A percentile compares a stretch with the other conserved stretches of the same genome.
Evolutionary conservation across 2,797 vertebrate species (phyloP).

Genomic region (Gadopsis bispinosus): DNA sequence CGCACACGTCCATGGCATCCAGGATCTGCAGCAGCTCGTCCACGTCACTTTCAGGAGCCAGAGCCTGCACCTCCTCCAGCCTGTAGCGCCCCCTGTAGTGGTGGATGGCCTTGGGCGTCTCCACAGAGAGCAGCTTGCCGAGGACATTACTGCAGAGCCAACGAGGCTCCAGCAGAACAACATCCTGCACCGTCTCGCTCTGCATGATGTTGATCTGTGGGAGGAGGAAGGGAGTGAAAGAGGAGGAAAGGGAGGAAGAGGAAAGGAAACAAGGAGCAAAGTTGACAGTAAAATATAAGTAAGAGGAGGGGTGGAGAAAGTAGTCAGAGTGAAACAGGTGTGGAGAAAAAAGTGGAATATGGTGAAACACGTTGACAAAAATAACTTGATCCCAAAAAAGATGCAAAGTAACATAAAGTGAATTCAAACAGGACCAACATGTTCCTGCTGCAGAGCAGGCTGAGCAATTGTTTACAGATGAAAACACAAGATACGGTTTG

Average conservation of each 20-base stretch:
- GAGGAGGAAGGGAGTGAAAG: not conserved
- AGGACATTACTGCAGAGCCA: conserved; percentile 95
- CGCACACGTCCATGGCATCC: conserved; percentile 98
- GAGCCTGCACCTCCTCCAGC: conserved; percentile 93
- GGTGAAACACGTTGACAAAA: not conserved
- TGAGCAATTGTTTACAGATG: conserved; percentile 14
- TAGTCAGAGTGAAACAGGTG: not conserved
- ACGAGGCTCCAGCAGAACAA: conserved; percentile 95
- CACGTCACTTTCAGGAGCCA: conserved; percentile 93
- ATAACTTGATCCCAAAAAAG: not conserved
- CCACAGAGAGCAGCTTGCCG: conserved; percentile 92
- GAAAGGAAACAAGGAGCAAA: not conserved
- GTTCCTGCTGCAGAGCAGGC: conserved; percentile 1
- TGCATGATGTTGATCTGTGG: conserved; percentile 97
- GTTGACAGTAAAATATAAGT: not conserved
- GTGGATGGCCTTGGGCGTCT: conserved; percentile 96
- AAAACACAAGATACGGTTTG: not conserved
- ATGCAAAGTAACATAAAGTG: not conserved
- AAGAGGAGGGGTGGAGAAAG: not conserved
- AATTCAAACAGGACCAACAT: not conserved
- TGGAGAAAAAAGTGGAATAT: not conserved
- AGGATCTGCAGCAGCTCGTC: conserved; percentile 97
- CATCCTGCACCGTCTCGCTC: conserved; percentile 98
- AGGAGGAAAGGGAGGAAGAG: not conserved
- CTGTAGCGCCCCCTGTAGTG: conserved; percentile 98